A percentile compares a stretch with the other conserved stretches of the same genome.
Conservation (phyloP, 1,140 invertebrate species). For the Meteorus sp. region DNA sequence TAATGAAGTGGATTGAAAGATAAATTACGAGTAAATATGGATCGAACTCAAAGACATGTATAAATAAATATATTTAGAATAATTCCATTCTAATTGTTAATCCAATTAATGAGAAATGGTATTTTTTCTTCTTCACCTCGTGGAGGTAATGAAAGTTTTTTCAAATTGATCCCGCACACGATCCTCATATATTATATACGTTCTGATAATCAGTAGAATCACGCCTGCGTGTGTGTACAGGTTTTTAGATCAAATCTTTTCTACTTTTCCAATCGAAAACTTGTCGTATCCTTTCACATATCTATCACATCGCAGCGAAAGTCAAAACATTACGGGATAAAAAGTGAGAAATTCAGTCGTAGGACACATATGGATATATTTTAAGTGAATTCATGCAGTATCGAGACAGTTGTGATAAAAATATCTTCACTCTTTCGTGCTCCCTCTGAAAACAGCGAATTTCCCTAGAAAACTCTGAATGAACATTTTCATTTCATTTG, state of each 20-base stretch:
- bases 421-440: too few relatives aligned
- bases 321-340: neutral
- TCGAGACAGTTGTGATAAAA: too few relatives aligned
- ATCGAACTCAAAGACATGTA: constrained; percentile 7
- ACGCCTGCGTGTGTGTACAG: neutral
- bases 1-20: constrained; percentile 18
- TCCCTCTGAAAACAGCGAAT: too few relatives aligned
- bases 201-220: constrained; percentile 12
- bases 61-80: neutral
- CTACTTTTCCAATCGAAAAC: neutral
- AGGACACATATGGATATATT: neutral
- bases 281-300: constrained; percentile 2
- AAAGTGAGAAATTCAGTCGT: neutral
- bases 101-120: constrained; percentile 3
- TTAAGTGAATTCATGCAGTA: too few relatives aligned
- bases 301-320: too few relatives aligned
- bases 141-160: constrained; percentile 10
- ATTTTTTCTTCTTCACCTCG: neutral
- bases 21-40: constrained; percentile 22
- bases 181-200: neutral
- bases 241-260: neutral
- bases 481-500: too few relatives aligned
- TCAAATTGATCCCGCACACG: neutral
- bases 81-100: constrained; percentile 6
- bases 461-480: too few relatives aligned